Base-by-base conservation (phyloP, 2,113 vertebrate species). In the Ammospiza nelsoni region DNA sequence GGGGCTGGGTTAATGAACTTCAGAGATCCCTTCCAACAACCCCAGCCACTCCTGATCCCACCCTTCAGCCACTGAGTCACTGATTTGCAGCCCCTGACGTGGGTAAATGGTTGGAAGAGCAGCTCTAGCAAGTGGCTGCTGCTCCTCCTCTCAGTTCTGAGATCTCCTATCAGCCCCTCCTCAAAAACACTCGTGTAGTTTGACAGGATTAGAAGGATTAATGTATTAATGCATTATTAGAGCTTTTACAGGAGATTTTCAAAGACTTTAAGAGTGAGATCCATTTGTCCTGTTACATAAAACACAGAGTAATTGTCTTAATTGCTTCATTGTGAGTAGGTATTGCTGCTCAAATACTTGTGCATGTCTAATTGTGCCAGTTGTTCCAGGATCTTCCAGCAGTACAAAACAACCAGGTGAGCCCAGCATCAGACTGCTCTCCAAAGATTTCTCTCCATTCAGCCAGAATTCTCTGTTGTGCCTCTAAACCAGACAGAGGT, bases 201-300 rank as follows among this genome's bases (percentile, higher is more conserved):
- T 95, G 97, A 97, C 96, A 97, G 97, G 96, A 98, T 98, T 98
- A 98, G 92, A 89, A 86, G 93, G 96, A 98, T 98, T 98, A 98
- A 97, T 97, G 91, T 88, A 96, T 96, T 97, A 97, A 97, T 96
- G 96, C 92, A 95, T 97, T 98, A 97, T 97, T 98, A 97, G 80
- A 61, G 27, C 95, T 92, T 98, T 98, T 97, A 95, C 63, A 96
- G 94, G 93, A 97, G 95, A 97, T 96, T 97, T 98, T 97, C 96
- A 90, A 94, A 96, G 97, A 92, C 94, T 96, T 93, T 91, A 94
- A 90, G 44, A 18, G 94, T 71, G 71, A 95, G 95, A 97, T 96
- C 87, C 92, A 89, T 96, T 73, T 94, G 94, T 98, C 96, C 97
- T 96, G 91, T 97, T 97, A 92, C 72, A 97, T 94, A 97, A 97